Base-by-base conservation (phyloP, 2,888 invertebrate genomes). In the Cecidostiba fungosa region DNA sequence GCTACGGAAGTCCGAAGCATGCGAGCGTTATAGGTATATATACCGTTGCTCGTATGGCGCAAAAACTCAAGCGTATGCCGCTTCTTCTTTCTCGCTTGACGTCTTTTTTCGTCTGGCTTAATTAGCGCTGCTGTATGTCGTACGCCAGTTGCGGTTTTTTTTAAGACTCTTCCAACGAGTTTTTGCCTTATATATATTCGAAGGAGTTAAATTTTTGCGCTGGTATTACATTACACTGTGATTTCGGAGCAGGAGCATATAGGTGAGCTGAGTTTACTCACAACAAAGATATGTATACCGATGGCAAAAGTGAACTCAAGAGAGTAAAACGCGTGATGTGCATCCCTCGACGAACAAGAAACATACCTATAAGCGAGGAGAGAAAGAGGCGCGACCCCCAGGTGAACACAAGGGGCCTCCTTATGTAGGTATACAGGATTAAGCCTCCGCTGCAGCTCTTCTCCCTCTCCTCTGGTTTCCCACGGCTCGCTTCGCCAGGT, bases 401-500 rank as follows among this genome's bases (percentile, higher is more conserved):
- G 54, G n/a, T n/a, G 54, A 59, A n/a, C 8, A 59, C 54, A n/a
- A 59, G 54, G n/a, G 54, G 54, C n/a, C 54, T 59, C 54, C 54
- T 59, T 59, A n/a, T 19, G 54, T 54, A 54, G 54, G 26, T 62
- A 62, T 66, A 66, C 12, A 23, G 23, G 54, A 66, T 66, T 29
- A 29, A 66, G 66, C 23, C 66, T 26, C 23, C 3, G 62, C 23
- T 62, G 62, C 62, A 23, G n/a, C 23, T 70, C 36, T 23, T 4
- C 62, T 72, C 39, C 14, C 36, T 23, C 72, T n/a, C 36, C 14
- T 47, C 6, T 1, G n/a, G 26, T 74, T 74, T 74, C 74, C 74
- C 74, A 74, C 74, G 74, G 26, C 66, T 66, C 66, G 66, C 66
- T n/a, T 54, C 59, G 66, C 14, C 66, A 74, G 74, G 74, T 74